Conservation (phyloP, 2,888 invertebrate species). For the Acanthosepion lycidas region DNA sequence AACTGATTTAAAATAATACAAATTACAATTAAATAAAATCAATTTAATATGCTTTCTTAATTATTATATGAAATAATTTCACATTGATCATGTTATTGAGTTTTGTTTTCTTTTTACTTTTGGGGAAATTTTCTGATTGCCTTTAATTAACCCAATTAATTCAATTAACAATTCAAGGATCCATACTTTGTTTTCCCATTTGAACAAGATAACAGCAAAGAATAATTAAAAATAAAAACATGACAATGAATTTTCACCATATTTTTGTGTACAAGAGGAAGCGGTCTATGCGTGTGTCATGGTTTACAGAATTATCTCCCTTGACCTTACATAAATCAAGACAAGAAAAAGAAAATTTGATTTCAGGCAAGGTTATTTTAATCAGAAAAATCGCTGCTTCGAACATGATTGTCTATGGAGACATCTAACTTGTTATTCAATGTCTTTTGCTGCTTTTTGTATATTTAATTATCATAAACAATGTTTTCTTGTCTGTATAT, state of each 20-base stretch:
- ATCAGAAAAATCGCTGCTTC: no score
- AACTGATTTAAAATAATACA: not conserved
- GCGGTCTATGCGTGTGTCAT: not conserved
- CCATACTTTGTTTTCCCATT: not conserved
- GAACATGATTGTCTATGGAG: no score
- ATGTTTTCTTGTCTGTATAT: no score
- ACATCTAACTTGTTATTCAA: no score
- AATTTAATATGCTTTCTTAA: not conserved
- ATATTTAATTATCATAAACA: no score
- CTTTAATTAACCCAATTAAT: slow-evolving; percentile 21
- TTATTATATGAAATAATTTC: not conserved
- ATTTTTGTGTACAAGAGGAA: not conserved
- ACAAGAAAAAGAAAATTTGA: not conserved
- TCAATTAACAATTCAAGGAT: not conserved
- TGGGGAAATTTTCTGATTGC: not conserved
- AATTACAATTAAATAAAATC: slow-evolving; percentile 6
- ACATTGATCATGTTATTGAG: not conserved
- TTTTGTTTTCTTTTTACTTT: not conserved
- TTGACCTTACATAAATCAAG: not conserved
- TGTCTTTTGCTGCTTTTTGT: no score
- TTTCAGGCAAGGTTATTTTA: no score
- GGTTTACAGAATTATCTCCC: not conserved
- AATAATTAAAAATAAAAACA: not conserved
- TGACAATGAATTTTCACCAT: not conserved
- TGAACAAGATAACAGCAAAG: not conserved